phyloP scores from a whole-genome alignment of 2,888 invertebrate genomes.

The Sycophila texana region DNA sequence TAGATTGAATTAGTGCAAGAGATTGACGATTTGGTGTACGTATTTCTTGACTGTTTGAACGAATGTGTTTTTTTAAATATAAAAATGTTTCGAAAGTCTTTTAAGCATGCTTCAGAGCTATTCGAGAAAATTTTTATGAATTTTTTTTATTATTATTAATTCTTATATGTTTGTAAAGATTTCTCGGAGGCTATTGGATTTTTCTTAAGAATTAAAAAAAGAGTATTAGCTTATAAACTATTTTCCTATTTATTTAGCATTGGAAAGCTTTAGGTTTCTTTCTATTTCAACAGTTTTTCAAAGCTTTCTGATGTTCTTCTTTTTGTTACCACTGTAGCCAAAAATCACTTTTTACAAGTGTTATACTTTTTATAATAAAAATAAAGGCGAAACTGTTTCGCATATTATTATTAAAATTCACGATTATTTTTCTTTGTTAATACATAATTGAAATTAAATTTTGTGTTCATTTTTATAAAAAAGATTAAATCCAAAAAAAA shows the following conservation, averaged over 20 bases:
- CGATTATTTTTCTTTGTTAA: conserved; percentile 7
- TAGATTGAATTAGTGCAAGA: conserved; percentile 47
- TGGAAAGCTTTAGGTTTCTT: conserved; percentile 26
- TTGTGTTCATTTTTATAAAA: conserved; percentile 48
- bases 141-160: conserved; percentile 29
- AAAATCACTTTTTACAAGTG: conserved; percentile 52
- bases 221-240: conserved; percentile 49
- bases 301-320: conserved; percentile 42
- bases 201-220: conserved; percentile 29
- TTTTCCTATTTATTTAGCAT: conserved; percentile 50
- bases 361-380: conserved; percentile 52
- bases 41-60: conserved; percentile 49
- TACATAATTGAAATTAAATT: conserved; percentile 44
- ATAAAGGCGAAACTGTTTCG: conserved; percentile 30
- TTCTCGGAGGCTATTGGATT: conserved; percentile 25
- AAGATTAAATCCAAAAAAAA: conserved; percentile 30
- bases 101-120: conserved; percentile 49
- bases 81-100: conserved; percentile 49
- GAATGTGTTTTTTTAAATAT: conserved; percentile 51
- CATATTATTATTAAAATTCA: conserved; percentile 24
- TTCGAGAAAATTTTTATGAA: conserved; percentile 41
- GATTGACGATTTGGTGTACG: conserved; percentile 49
- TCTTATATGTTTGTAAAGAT: conserved; percentile 34
- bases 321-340: conserved; percentile 55
- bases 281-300: conserved; percentile 32